A percentile compares a stretch with the other conserved stretches of the same genome.
These are phyloP conservation scores for Clivina fossor DNA, from an alignment of 2,888 invertebrate species.

Conservation along the genomic window DNA sequence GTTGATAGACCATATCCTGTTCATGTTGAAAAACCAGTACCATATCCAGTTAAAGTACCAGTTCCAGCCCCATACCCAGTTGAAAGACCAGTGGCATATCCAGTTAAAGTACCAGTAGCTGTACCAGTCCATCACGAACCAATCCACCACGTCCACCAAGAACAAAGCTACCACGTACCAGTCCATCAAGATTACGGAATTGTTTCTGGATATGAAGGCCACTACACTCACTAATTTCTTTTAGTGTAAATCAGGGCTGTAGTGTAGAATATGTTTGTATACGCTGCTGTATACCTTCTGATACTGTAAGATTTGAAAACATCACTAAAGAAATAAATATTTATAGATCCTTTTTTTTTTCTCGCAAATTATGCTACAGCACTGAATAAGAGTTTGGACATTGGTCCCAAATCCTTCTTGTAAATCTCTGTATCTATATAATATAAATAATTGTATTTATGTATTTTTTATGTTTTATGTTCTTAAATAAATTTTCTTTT, in stretches of 20 bases:
- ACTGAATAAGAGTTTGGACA: too few relatives aligned
- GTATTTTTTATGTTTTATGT: slow-evolving; percentile 29
- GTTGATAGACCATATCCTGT: slow-evolving; percentile 62
- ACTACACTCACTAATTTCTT: slow-evolving; percentile 36
- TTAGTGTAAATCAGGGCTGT: too few relatives aligned
- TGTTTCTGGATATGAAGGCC: slow-evolving; percentile 38
- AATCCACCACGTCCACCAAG: slow-evolving; percentile 38
- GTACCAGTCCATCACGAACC: slow-evolving; percentile 44
- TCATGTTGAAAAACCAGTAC: slow-evolving; percentile 58
- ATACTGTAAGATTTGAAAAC: too few relatives aligned
- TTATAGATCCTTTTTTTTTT: too few relatives aligned
- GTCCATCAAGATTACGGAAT: slow-evolving; percentile 30
- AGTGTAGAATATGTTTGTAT: too few relatives aligned
- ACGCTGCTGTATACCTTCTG: too few relatives aligned
- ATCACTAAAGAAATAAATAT: too few relatives aligned
- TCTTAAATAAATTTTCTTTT: slow-evolving; percentile 33
- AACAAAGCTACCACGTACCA: slow-evolving; percentile 42
- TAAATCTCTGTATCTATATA: slow-evolving; percentile 34
- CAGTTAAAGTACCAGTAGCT: slow-evolving; percentile 59
- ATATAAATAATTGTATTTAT: slow-evolving; percentile 30
- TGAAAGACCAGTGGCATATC: slow-evolving; percentile 56
- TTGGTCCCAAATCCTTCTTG: slow-evolving; percentile 31
- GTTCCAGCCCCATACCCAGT: slow-evolving; percentile 54
- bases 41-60: slow-evolving; percentile 60
- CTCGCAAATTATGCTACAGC: too few relatives aligned